Base-by-base conservation (phyloP, 2,797 vertebrate species). In the Labeo calbasu region DNA sequence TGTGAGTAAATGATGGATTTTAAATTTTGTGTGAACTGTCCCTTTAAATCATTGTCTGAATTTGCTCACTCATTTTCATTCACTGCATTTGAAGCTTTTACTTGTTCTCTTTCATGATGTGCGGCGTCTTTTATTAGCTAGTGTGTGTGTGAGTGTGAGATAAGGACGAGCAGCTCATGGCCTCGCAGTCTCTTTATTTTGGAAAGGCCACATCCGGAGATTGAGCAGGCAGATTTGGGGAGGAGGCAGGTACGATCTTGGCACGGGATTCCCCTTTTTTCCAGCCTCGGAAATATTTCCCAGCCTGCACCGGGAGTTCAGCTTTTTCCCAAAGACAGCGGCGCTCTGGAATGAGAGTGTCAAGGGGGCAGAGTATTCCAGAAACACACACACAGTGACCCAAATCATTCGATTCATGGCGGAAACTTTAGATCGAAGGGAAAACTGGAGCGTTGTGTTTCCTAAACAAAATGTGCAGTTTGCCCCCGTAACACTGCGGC, bases 191-290 rank as follows among this genome's bases (percentile, higher is more conserved):
- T 53, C 72, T 86, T 88, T 85, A 73, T 85, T 88, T 88, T 87
- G 86, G 85, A 86, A 88, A 82, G 82, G 69, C 73, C 84, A 71
- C 71, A 36, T 77, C 79, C 19, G 61, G 70, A 88, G 85, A 84
- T 77, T 79, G 43, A 59, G 1, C n/a, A 40, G 21, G 87, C 72
- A 79, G 55, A 71, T 84, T 82, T 76, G 79, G 76, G 76, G 63
- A 61, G 23, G 50, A 66, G 63, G 84, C 59, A 79, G 40, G 59
- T 59, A 23, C 3, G 14, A 55, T 17, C 23, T 75, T 51, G 63
- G 80, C 80, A 76, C 17, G 23, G 84, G 81, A 81, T 81, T 81
- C 63, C 86, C 77, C 75, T 59, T 70, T 19, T 32, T 57, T 32
- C 23, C 15, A 66, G 23, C 53, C 28, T 17, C 8, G 46, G 32